phyloP scores from a whole-genome alignment of 92 coral and sea anemone species.

The Umimayanthus chanpuru region DNA sequence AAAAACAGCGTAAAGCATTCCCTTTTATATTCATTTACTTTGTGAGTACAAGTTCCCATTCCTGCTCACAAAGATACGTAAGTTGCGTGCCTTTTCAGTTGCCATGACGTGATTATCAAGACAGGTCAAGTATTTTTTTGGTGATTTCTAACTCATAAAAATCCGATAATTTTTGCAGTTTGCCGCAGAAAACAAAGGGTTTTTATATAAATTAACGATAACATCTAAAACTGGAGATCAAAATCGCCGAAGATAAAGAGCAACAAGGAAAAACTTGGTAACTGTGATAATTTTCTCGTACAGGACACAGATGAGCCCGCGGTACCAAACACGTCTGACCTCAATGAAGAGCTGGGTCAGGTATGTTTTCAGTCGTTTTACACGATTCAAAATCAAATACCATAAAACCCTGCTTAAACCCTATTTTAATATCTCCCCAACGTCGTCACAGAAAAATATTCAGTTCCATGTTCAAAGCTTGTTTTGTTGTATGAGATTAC shows the following conservation, averaged over 20 bases:
- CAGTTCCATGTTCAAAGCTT: no score
- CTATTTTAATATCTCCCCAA: no score
- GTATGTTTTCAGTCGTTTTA: slow-evolving; percentile 42
- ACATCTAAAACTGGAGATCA: background rate
- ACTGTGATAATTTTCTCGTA: background rate
- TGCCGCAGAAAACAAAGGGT: no score
- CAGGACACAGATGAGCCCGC: slow-evolving; percentile 95
- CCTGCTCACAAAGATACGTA: background rate
- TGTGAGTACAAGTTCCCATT: background rate
- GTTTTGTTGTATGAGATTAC: no score
- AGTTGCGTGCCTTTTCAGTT: no score
- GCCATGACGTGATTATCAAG: no score
- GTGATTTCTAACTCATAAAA: no score
- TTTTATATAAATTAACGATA: no score
- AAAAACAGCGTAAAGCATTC: no score
- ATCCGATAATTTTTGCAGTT: no score
- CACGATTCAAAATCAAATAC: background rate
- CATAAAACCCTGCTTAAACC: background rate
- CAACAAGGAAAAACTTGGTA: background rate
- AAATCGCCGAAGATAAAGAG: background rate
- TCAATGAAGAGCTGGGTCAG: slow-evolving; percentile 97
- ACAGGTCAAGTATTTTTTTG: no score
- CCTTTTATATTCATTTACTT: background rate
- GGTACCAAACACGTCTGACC: slow-evolving; percentile 93
- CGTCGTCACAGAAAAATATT: no score